These are phyloP conservation scores for Holothuria leucospilota DNA, from an alignment of 53 echinoderm and acorn worm species.

Conservation along the genomic window DNA sequence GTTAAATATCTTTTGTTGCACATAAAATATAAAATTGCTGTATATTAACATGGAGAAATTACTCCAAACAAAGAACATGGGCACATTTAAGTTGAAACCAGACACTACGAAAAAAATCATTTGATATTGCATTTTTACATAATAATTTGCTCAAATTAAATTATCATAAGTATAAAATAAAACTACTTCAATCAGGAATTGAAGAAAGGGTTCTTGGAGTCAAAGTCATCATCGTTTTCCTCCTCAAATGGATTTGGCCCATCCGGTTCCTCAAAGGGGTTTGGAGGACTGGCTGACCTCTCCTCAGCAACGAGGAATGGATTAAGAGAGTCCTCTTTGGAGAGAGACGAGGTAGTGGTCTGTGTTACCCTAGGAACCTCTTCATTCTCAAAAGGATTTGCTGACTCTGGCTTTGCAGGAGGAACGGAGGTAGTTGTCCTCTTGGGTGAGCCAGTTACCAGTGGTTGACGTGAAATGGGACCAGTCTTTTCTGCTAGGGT, in stretches of 20 bases:
- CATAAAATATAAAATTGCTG: no score
- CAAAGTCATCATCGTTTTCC: constrained; percentile 58
- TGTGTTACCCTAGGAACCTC: not conserved
- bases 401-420: constrained; percentile 28
- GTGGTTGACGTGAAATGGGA: not conserved
- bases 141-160: no score
- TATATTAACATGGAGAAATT: no score
- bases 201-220: constrained; percentile 74
- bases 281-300: constrained; percentile 50
- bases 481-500: not conserved
- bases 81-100: no score
- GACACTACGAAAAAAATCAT: no score
- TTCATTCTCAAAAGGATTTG: constrained; percentile 61
- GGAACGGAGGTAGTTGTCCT: not conserved
- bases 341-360: not conserved
- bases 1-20: no score
- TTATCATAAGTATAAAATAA: no score
- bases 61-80: no score
- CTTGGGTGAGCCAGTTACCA: not conserved
- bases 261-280: constrained; percentile 74
- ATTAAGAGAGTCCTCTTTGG: constrained; percentile 2
- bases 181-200: constrained; percentile 3
- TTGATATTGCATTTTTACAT: no score
- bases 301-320: constrained; percentile 14
- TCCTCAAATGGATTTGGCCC: constrained; percentile 87